Evolutionary conservation across 2,888 invertebrate species (phyloP).

Genomic region (Epicampocera succincta): DNA sequence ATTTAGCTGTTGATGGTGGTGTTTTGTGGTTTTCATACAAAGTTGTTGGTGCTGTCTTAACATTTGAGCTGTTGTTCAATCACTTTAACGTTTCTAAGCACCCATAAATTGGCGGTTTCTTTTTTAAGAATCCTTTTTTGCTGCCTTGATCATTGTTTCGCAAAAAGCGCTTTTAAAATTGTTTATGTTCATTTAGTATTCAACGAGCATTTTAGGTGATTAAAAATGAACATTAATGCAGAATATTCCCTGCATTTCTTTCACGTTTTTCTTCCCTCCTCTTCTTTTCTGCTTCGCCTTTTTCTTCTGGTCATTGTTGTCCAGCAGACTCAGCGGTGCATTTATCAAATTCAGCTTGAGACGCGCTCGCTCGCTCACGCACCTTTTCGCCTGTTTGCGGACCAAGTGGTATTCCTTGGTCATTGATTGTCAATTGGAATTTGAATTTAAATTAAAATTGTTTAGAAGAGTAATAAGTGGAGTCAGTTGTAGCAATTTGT

Average conservation of each 20-base stretch:
- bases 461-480: slow-evolving; percentile 24
- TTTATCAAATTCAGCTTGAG: slow-evolving; percentile 61
- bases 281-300: too few species aligned
- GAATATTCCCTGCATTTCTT: slow-evolving; percentile 52
- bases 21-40: slow-evolving; percentile 18
- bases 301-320: slow-evolving; percentile 1
- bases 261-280: not conserved
- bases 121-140: slow-evolving; percentile 63
- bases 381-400: slow-evolving; percentile 4
- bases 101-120: slow-evolving; percentile 69
- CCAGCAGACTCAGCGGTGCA: slow-evolving; percentile 61
- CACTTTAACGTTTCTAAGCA: slow-evolving; percentile 67
- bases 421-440: slow-evolving; percentile 57
- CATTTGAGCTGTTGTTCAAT: slow-evolving; percentile 54
- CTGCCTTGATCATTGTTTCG: slow-evolving; percentile 21
- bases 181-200: slow-evolving; percentile 64
- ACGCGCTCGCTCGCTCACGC: not conserved
- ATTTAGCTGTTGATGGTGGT: not conserved
- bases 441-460: slow-evolving; percentile 57
- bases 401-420: not conserved
- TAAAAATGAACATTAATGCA: slow-evolving; percentile 64
- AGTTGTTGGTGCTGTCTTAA: slow-evolving; percentile 35
- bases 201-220: slow-evolving; percentile 66
- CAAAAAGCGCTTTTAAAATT: slow-evolving; percentile 50
- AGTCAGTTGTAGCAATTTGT: slow-evolving; percentile 31